A percentile compares a stretch with the other conserved stretches of the same genome.
Conservation (phyloP, 2,113 vertebrate species). For the Thymallus thymallus region DNA sequence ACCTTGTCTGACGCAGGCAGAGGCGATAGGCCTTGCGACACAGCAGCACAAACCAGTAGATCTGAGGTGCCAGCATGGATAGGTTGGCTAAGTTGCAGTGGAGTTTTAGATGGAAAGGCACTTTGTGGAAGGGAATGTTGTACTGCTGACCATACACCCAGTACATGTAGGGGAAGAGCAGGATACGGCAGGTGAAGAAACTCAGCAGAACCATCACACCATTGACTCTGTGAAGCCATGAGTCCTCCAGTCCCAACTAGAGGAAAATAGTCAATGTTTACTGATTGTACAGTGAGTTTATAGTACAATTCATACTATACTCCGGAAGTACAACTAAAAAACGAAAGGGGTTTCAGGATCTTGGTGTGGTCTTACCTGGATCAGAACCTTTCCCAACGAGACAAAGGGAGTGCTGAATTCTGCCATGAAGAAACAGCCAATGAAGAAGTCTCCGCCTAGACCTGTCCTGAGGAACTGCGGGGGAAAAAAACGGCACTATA, state of each 20-base stretch:
- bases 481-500: not conserved
- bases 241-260: conserved; percentile 82
- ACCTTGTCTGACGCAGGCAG: conserved; percentile 66
- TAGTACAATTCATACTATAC: not conserved
- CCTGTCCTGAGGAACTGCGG: conserved; percentile 80
- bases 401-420: conserved; percentile 89
- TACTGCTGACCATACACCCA: conserved; percentile 76
- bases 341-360: not conserved
- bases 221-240: conserved; percentile 79
- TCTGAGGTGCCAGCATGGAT: conserved; percentile 82
- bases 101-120: conserved; percentile 80
- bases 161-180: conserved; percentile 92
- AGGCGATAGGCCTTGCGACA: conserved; percentile 80
- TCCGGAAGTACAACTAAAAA: not conserved
- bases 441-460: conserved; percentile 84
- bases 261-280: conserved; percentile 9
- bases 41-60: conserved; percentile 89
- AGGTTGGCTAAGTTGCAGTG: conserved; percentile 85
- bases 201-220: conserved; percentile 79
- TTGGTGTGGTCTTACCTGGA: conserved; percentile 75
- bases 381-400: conserved; percentile 81
- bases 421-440: conserved; percentile 84
- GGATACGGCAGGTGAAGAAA: conserved; percentile 85
- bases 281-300: not conserved
- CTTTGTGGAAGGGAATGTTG: conserved; percentile 73